These are phyloP conservation scores for Sphaerophoria rueppellii DNA, from an alignment of 2,888 invertebrate genomes.

Conservation along the genomic window DNA sequence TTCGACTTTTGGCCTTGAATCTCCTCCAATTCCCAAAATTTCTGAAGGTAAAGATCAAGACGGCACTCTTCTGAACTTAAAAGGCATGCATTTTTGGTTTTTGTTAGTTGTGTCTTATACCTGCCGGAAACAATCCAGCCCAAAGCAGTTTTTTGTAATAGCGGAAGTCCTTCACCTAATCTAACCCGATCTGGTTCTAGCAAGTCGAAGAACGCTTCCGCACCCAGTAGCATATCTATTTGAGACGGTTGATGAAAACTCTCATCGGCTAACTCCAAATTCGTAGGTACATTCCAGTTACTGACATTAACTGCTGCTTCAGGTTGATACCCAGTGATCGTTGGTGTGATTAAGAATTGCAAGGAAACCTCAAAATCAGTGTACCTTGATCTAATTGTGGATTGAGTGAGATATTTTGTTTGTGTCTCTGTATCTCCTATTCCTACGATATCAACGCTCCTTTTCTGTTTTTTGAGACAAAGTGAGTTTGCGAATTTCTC, in stretches of 20 bases:
- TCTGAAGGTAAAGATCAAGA: slow-evolving; percentile 1
- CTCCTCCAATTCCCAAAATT: slow-evolving; percentile 31
- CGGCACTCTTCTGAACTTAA: neutral
- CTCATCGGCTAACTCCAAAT: slow-evolving; percentile 15
- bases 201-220: slow-evolving; percentile 27
- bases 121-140: slow-evolving; percentile 36
- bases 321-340: slow-evolving; percentile 22
- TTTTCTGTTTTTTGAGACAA: neutral
- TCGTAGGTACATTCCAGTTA: slow-evolving; percentile 13
- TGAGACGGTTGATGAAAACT: slow-evolving; percentile 1
- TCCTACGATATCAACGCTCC: slow-evolving; percentile 9
- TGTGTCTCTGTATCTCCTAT: slow-evolving; percentile 14
- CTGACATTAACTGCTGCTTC: neutral
- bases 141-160: neutral
- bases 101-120: neutral
- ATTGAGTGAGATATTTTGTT: slow-evolving; percentile 5
- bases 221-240: slow-evolving; percentile 15
- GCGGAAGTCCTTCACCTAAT: neutral
- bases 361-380: slow-evolving; percentile 11
- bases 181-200: slow-evolving; percentile 13
- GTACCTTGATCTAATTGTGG: slow-evolving; percentile 4
- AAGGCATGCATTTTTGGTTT: neutral
- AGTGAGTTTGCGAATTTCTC: neutral
- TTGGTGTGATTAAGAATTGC: neutral
- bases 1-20: neutral